Conservation (phyloP, 2,888 invertebrate species). For the Tetheella fluctuosa region DNA sequence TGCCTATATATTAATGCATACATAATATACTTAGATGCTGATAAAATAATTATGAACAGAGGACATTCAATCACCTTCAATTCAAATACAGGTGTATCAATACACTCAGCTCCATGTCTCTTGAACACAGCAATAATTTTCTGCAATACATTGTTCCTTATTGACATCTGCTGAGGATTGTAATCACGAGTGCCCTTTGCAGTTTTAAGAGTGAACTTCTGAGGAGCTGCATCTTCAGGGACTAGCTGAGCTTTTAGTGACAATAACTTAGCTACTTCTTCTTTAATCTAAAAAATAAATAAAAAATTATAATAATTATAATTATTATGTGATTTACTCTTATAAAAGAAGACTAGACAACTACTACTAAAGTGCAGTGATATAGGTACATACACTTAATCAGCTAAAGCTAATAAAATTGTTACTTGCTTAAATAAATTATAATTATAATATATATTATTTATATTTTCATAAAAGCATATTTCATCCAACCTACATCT, state of each 20-base stretch:
- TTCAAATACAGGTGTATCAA: conserved; percentile 99
- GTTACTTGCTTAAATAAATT: too few species aligned
- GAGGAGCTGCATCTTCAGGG: conserved; percentile 83
- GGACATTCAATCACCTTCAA: conserved; percentile 88
- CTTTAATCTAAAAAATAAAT: conserved; percentile 87
- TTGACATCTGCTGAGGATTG: conserved; percentile 96
- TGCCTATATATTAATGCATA: too few species aligned
- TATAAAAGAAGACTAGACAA: too few species aligned
- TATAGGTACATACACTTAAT: too few species aligned
- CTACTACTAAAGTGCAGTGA: too few species aligned
- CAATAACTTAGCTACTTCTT: conserved; percentile 92
- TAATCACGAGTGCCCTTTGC: conserved; percentile 98
- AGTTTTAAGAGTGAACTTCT: conserved; percentile 94
- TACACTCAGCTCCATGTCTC: conserved; percentile 98
- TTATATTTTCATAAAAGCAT: too few species aligned
- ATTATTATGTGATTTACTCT: too few species aligned
- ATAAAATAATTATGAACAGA: neutral
- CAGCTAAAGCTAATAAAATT: too few species aligned
- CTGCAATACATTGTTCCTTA: conserved; percentile 93
- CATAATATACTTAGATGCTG: too few species aligned
- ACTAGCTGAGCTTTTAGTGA: conserved; percentile 90
- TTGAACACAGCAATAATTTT: conserved; percentile 96
- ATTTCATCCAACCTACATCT: too few species aligned
- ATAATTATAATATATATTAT: too few species aligned
- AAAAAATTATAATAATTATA: too few species aligned